A percentile compares a stretch with the other conserved stretches of the same genome.
Evolutionary conservation across 2,888 invertebrate species (phyloP).

Genomic region (Ectemnius cavifrons): DNA sequence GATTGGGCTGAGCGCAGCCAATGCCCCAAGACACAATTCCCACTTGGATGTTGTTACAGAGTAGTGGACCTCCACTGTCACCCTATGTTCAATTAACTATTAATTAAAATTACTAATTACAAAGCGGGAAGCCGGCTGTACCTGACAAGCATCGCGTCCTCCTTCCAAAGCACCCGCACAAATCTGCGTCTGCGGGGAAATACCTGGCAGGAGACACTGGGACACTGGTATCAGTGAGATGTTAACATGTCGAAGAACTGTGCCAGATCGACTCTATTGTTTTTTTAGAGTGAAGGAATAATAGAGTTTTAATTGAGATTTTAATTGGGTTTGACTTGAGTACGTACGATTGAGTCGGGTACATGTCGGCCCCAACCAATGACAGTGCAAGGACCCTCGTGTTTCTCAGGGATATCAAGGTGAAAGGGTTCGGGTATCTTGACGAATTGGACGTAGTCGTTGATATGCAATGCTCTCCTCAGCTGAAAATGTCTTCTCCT

Average conservation of each 20-base stretch:
- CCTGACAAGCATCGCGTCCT: conserved; percentile 67
- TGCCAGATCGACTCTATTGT: conserved; percentile 40
- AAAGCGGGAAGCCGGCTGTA: background rate
- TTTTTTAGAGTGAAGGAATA: background rate
- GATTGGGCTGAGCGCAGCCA: conserved; percentile 63
- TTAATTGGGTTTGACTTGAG: background rate
- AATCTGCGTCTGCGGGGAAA: conserved; percentile 51
- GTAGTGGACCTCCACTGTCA: conserved; percentile 70
- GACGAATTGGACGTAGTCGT: conserved; percentile 50
- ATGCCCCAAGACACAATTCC: conserved; percentile 70
- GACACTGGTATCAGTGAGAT: conserved; percentile 58
- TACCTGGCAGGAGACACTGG: conserved; percentile 43
- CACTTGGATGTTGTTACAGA: conserved; percentile 62
- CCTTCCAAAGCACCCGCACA: conserved; percentile 67
- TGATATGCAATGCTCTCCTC: conserved; percentile 52
- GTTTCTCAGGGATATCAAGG: conserved; percentile 43
- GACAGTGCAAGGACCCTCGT: conserved; percentile 46
- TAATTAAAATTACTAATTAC: conserved; percentile 16
- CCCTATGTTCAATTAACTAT: conserved; percentile 54
- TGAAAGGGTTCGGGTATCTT: conserved; percentile 48
- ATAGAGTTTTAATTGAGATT: background rate
- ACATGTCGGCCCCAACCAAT: conserved; percentile 62
- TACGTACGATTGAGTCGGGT: conserved; percentile 47
- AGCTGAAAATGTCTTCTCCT: conserved; percentile 44
- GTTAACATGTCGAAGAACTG: conserved; percentile 58